Base-by-base conservation (phyloP, 1,140 invertebrate genomes). In the Saxidomus purpurata region DNA sequence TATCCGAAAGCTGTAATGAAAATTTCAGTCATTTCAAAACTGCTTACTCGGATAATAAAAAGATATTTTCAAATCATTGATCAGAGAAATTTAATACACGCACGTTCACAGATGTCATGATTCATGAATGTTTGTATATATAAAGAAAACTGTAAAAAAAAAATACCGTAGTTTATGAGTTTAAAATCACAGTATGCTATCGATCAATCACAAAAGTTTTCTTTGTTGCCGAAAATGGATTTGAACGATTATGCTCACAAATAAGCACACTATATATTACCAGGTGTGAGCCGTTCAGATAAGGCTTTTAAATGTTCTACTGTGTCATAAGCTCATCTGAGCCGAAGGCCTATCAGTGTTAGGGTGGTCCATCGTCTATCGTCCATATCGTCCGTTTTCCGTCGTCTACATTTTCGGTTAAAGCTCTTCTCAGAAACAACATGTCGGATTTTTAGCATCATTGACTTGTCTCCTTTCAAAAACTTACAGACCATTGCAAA, bases 41-140 rank as follows among this genome's bases (percentile, higher is more conserved):
- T 63, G 59, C n/a, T 28, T 28, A 0, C 59, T 63, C 59, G 8
- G 1, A 28, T n/a, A 71, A 71, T 71, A 71, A 71, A n/a, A 71
- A 38, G 34, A n/a, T 31, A 67, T 71, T 38, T 38, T n/a, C 31
- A 36, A 40, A 71, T 40, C 67, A n/a, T 2, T 71, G 67, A 71
- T 71, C 67, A 40, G 67, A 71, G 34, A 22, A 36, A 71, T 38
- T 36, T 38, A n/a, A 71, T 71, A 71, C 67, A 28, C 55, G 22
- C 34, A 28, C 9, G 3, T 36, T 1, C 36, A 31, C 67, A 71
- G 67, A 71, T 71, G 67, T 71, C 38, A 71, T 38, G 17, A 67
- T 31, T 67, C 61, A 31, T 31, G 22, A 61, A 9, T 4, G 43
- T 17, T 8, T 47, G 17, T 47, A 47, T 47, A 47, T 43, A 15